A percentile compares a stretch with the other conserved stretches of the same genome.
phyloP scores from a whole-genome alignment of 2,888 invertebrate genomes.

The Antitype chi region DNA sequence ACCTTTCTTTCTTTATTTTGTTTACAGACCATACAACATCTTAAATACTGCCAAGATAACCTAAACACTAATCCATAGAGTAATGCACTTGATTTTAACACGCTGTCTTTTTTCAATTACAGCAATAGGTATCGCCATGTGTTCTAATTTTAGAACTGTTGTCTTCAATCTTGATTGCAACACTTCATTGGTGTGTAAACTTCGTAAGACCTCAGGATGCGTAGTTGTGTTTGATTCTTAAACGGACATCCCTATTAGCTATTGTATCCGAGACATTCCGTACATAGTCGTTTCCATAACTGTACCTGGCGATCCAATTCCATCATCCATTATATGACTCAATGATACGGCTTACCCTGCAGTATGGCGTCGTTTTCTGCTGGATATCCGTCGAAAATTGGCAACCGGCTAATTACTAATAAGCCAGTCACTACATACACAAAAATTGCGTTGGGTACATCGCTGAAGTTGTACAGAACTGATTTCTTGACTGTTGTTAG shows the following conservation, averaged over 20 bases:
- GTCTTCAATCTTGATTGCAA: slow-evolving; percentile 30
- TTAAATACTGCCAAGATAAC: not conserved
- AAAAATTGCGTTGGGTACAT: too few relatives aligned
- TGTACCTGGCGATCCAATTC: slow-evolving; percentile 24
- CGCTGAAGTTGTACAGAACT: too few relatives aligned
- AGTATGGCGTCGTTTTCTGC: not conserved
- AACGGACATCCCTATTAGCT: slow-evolving; percentile 63
- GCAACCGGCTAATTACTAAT: not conserved
- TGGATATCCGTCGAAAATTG: slow-evolving; percentile 12
- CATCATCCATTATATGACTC: slow-evolving; percentile 20
- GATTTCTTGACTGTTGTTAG: too few relatives aligned
- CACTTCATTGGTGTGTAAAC: not conserved
- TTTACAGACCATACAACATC: not conserved
- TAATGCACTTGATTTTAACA: not conserved
- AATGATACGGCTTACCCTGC: not conserved
- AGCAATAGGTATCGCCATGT: not conserved
- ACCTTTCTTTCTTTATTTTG: not conserved
- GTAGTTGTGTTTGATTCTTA: slow-evolving; percentile 58
- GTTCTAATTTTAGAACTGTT: not conserved
- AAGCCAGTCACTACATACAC: not conserved
- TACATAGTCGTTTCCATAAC: slow-evolving; percentile 59
- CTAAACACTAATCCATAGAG: not conserved
- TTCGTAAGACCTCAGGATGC: slow-evolving; percentile 26
- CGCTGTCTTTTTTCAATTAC: not conserved
- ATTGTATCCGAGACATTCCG: slow-evolving; percentile 39